Conservation (phyloP, 1,140 invertebrate genomes). For the Philopotamus ludificatus region DNA sequence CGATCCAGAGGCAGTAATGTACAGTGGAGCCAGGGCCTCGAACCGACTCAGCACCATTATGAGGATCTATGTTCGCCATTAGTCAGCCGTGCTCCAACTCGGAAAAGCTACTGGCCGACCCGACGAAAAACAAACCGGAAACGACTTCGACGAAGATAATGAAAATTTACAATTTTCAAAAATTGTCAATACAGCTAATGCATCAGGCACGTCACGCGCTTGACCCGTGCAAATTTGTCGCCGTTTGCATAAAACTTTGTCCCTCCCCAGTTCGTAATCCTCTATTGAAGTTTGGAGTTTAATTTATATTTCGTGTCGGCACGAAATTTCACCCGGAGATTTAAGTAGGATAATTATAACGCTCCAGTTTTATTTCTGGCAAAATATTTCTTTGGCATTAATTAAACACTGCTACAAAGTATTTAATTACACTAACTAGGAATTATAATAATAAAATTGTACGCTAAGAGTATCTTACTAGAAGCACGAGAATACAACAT, state of each 20-base stretch:
- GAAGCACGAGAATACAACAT: too few relatives aligned
- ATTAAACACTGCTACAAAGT: too few relatives aligned
- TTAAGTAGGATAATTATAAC: too few relatives aligned
- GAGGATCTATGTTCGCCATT: conserved; percentile 31
- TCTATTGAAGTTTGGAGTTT: background rate
- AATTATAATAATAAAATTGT: too few relatives aligned
- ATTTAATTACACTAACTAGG: too few relatives aligned
- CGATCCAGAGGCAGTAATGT: background rate
- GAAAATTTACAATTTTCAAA: background rate
- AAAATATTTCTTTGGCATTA: too few relatives aligned
- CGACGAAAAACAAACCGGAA: background rate
- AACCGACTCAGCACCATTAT: conserved; percentile 22
- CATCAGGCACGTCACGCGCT: background rate
- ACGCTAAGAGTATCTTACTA: too few relatives aligned
- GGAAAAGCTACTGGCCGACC: background rate
- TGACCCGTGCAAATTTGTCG: background rate
- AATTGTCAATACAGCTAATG: too few relatives aligned
- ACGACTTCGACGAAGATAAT: background rate
- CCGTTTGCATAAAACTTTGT: background rate
- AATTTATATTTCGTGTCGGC: too few relatives aligned
- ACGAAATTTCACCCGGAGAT: too few relatives aligned
- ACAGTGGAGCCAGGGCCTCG: background rate
- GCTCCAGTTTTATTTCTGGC: too few relatives aligned
- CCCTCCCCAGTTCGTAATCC: background rate
- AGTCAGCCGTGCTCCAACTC: conserved; percentile 18